phyloP scores from a whole-genome alignment of 2,888 invertebrate species.

The Acrobasis consociella region DNA sequence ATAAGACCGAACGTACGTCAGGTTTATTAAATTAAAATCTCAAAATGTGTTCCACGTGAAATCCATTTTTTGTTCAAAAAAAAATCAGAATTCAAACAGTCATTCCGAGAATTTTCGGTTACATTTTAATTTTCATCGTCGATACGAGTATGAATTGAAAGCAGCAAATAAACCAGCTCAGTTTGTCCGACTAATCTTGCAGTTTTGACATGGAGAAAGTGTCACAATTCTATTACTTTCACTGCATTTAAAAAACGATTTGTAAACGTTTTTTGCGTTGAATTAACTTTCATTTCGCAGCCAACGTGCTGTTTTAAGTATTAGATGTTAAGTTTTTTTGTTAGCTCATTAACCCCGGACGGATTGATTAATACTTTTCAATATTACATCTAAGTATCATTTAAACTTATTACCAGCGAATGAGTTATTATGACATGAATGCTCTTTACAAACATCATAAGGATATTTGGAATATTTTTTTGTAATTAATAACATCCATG shows the following conservation, averaged over 20 bases:
- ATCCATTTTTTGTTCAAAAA: no score
- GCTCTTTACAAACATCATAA: constrained; percentile 1
- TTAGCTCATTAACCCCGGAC: neutral
- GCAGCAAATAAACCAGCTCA: constrained; percentile 28
- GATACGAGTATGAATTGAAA: neutral
- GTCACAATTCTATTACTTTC: constrained; percentile 64
- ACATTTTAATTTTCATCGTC: neutral
- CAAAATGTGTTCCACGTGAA: no score
- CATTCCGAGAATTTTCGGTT: neutral
- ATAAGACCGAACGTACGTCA: no score
- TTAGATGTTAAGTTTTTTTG: neutral
- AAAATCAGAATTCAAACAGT: no score
- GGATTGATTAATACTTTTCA: constrained; percentile 3
- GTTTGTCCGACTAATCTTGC: constrained; percentile 40
- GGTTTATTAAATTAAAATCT: no score
- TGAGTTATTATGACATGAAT: neutral
- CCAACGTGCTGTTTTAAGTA: neutral
- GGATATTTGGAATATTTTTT: constrained; percentile 7
- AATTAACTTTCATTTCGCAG: constrained; percentile 24
- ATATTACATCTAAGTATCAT: constrained; percentile 1
- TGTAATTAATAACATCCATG: constrained; percentile 10
- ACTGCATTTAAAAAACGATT: constrained; percentile 46
- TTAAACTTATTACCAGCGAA: constrained; percentile 1
- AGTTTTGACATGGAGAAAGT: constrained; percentile 55
- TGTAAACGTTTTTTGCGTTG: constrained; percentile 25